Evolutionary conservation across 2,888 invertebrate genomes (phyloP), one percentile per base, ranked within the genome.

Genomic region (Pomacea canaliculata): DNA sequence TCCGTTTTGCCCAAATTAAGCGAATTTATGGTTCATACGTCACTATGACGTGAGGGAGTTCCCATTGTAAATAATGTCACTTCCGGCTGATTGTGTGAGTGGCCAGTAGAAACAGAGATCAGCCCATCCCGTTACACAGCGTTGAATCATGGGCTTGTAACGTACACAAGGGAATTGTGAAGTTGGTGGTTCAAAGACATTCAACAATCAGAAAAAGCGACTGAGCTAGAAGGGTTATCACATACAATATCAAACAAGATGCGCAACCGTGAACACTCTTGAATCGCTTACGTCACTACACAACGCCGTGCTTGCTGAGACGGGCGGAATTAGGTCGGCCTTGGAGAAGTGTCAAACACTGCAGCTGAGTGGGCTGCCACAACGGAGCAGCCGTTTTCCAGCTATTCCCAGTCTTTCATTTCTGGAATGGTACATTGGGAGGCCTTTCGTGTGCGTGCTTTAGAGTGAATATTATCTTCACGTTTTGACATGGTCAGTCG

Each of bases 291-390:
- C 73, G 73, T 73, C 73, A 73, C 73, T 46, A 46, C 60, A 69
- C 73, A 73, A 69, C 73, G 68, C 73, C 13, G 73, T 66, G 73
- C 73, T 65, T 56, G 73, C 73, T 73, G 27, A 63, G 69, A 73
- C 68, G 60, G 73, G 68, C 68, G 68, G 68, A 73, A 73, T 73
- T 73, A 73, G 73, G 73, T 73, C 73, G 73, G 46, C 68, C 73
- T 69, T 66, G 23, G 46, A 27, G 51, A 68, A 73, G 68, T 73
- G 73, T 69, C 73, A 73, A 73, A 69, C 68, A 9, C 63, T 51
- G 63, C 65, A 71, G 71, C 27, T 65, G 71, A 71, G 71, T 65
- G 71, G 63, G 23, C 63, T 65, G 71, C 48, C 66, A 49, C 63
- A 62, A 63, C 71, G 23, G 71, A 71, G 51, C 51, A 56, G 51